phyloP scores from a whole-genome alignment of 2,888 invertebrate species.

The Automeris io region DNA sequence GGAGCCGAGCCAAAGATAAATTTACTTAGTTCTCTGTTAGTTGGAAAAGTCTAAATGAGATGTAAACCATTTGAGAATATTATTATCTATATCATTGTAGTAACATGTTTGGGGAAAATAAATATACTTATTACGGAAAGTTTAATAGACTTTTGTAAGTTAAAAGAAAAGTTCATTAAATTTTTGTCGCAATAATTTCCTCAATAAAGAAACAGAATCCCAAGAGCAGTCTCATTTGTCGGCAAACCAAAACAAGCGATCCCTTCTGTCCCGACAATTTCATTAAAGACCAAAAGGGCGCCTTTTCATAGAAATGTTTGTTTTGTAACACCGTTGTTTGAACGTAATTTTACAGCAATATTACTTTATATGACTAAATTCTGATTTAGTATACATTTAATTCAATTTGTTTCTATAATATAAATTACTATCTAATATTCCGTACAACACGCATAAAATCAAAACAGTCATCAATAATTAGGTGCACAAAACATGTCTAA shows the following conservation, averaged over 20 bases:
- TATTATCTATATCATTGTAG: too few relatives aligned
- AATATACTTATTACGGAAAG: too few relatives aligned
- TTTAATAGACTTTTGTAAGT: background rate
- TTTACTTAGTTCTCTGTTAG: conserved; percentile 18
- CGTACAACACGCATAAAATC: too few relatives aligned
- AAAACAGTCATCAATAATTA: too few relatives aligned
- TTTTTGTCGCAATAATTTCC: conserved; percentile 10
- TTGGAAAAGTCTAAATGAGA: conserved; percentile 15
- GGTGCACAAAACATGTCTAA: too few relatives aligned
- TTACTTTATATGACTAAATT: too few relatives aligned
- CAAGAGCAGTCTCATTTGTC: conserved; percentile 21
- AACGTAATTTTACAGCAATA: background rate
- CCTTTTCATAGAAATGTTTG: conserved; percentile 4
- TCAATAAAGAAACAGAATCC: conserved; percentile 13
- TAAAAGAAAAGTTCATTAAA: conserved; percentile 8
- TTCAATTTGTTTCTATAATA: too few relatives aligned
- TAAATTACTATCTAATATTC: too few relatives aligned
- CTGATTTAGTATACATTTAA: too few relatives aligned
- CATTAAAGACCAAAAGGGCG: conserved; percentile 9
- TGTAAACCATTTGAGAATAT: too few relatives aligned
- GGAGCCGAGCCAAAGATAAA: conserved; percentile 19
- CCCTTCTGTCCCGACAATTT: conserved; percentile 8
- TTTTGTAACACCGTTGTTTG: background rate
- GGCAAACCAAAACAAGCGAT: conserved; percentile 18
- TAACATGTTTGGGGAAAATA: too few relatives aligned